phyloP scores from a whole-genome alignment of 2,888 invertebrate genomes.

The Drosophila lutescens region DNA sequence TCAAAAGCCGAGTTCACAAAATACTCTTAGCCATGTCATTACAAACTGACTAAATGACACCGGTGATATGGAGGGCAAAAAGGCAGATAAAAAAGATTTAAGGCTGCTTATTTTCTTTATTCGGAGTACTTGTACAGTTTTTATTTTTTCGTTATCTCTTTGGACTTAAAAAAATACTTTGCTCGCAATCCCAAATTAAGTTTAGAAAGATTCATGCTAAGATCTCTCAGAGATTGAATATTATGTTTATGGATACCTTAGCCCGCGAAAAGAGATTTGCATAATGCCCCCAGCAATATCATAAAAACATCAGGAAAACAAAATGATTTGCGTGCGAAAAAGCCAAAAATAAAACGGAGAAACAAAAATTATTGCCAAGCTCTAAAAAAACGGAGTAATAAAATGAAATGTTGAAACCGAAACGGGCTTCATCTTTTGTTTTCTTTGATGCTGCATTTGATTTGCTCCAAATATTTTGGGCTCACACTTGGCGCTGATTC shows the following conservation, averaged over 20 bases:
- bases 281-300: constrained; percentile 52
- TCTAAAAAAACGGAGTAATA: constrained; percentile 19
- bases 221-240: constrained; percentile 4
- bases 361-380: constrained; percentile 25
- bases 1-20: constrained; percentile 59
- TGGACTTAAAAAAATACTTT: not conserved
- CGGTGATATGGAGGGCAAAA: constrained; percentile 10
- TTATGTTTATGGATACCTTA: constrained; percentile 16
- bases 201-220: not conserved
- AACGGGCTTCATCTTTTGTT: constrained; percentile 28
- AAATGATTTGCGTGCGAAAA: constrained; percentile 75
- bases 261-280: constrained; percentile 50
- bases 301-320: constrained; percentile 32
- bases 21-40: constrained; percentile 78
- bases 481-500: constrained; percentile 70
- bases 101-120: not conserved
- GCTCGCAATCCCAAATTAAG: not conserved
- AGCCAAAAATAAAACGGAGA: constrained; percentile 28
- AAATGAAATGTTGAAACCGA: constrained; percentile 28
- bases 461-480: constrained; percentile 76
- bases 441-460: constrained; percentile 64
- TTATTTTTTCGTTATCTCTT: no score
- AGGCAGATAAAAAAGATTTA: not conserved
- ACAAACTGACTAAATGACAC: constrained; percentile 73
- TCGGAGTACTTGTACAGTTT: not conserved